These are phyloP conservation scores for Lathamus discolor DNA, from an alignment of 2,113 vertebrate genomes.

Conservation along the genomic window DNA sequence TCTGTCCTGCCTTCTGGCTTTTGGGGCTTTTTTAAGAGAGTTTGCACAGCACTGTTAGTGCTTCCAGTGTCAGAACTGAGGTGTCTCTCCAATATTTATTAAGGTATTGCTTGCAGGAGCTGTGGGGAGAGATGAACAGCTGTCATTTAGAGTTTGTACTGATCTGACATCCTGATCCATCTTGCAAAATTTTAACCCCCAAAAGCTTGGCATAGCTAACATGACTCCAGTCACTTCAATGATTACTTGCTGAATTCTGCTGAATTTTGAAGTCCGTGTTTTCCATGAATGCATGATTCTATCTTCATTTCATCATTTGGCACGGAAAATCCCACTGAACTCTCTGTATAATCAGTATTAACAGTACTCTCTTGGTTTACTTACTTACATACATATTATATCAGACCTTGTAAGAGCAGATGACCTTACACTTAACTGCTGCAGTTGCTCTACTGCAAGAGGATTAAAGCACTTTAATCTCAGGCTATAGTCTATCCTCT, in stretches of 20 bases:
- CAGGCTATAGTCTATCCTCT: not conserved
- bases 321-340: not conserved
- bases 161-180: not conserved
- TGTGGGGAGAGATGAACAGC: not conserved
- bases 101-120: not conserved
- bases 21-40: not conserved
- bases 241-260: not conserved
- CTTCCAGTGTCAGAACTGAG: not conserved
- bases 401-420: not conserved
- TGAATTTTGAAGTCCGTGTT: not conserved
- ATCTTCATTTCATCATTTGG: not conserved
- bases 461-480: constrained; percentile 39
- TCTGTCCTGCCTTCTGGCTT: not conserved
- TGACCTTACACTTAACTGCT: constrained; percentile 18
- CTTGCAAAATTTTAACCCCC: not conserved
- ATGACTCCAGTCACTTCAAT: not conserved
- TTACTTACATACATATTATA: constrained; percentile 13
- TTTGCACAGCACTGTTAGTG: not conserved
- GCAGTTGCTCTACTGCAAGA: constrained; percentile 14
- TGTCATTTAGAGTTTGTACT: not conserved
- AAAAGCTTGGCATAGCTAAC: fast-evolving
- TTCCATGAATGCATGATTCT: not conserved
- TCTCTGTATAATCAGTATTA: not conserved
- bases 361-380: not conserved
- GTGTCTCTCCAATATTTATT: not conserved